These are phyloP conservation scores for Ochropacha duplaris DNA, from an alignment of 2,888 invertebrate species.

Conservation along the genomic window DNA sequence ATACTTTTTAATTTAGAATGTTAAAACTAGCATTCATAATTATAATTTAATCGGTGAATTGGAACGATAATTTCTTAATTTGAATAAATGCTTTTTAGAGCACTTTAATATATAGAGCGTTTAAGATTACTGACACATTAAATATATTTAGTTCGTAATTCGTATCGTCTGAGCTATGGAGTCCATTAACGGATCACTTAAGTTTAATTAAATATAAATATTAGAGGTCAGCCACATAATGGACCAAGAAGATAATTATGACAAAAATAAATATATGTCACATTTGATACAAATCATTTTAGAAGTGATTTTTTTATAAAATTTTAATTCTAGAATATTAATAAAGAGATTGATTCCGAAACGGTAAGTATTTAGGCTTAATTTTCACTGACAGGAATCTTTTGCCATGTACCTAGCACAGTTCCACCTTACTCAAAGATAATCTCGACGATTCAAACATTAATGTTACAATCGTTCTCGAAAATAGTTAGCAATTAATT, in stretches of 20 bases:
- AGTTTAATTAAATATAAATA: constrained; percentile 56
- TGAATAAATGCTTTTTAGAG: constrained; percentile 42
- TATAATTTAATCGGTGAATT: constrained; percentile 17
- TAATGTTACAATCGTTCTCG: constrained; percentile 50
- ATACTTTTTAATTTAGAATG: constrained; percentile 23
- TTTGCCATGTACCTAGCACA: constrained; percentile 64
- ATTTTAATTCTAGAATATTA: constrained; percentile 7
- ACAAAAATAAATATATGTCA: constrained; percentile 36
- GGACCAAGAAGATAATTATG: constrained; percentile 26
- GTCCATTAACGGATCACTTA: constrained; percentile 59
- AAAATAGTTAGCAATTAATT: constrained; percentile 49
- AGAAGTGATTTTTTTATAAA: constrained; percentile 23
- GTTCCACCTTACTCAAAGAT: constrained; percentile 75
- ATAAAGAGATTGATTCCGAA: constrained; percentile 47
- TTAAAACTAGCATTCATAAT: constrained; percentile 20
- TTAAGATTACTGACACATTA: constrained; percentile 46
- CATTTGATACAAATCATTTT: constrained; percentile 32
- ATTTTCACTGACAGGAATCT: constrained; percentile 56
- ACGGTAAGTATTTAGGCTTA: constrained; percentile 55
- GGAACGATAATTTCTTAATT: constrained; percentile 51
- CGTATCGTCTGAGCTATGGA: constrained; percentile 35
- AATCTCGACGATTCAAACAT: constrained; percentile 59
- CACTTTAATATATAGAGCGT: constrained; percentile 49
- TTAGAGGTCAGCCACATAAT: constrained; percentile 39
- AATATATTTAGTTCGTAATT: constrained; percentile 42